Evolutionary conservation across 2,797 vertebrate species (phyloP).

Genomic region (Merluccius polli): DNA sequence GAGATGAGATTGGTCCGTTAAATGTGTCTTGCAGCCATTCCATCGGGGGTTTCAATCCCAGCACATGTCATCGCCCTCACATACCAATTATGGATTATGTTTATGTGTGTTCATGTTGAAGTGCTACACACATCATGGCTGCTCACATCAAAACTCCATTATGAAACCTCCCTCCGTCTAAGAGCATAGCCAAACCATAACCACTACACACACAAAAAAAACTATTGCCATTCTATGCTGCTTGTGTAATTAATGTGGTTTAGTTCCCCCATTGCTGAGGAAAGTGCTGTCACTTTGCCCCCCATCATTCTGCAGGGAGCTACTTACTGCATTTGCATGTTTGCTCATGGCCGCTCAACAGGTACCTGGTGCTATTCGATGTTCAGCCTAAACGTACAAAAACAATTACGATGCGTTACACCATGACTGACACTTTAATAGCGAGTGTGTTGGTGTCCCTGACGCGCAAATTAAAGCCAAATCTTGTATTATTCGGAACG

Average conservation of each 20-base stretch:
- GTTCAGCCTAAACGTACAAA: background rate
- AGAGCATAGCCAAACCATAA: too few relatives aligned
- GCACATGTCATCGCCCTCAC: background rate
- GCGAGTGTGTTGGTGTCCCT: conserved; percentile 39
- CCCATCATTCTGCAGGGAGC: background rate
- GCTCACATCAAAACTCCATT: background rate
- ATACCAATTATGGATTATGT: background rate
- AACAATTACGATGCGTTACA: conserved; percentile 2
- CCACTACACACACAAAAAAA: background rate
- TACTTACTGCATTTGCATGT: background rate
- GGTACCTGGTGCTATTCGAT: conserved; percentile 4
- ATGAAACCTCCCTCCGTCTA: background rate
- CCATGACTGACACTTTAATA: conserved; percentile 10
- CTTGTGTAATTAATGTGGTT: background rate
- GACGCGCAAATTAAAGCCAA: conserved; percentile 43
- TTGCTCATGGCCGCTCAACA: background rate
- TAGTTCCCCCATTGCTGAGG: background rate
- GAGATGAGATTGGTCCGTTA: background rate
- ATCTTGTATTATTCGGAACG: conserved; percentile 49
- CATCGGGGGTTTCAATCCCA: background rate
- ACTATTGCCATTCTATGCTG: background rate
- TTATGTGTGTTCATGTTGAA: background rate
- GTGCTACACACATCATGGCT: background rate
- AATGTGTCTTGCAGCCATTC: too few relatives aligned
- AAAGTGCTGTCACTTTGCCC: background rate